Conservation (phyloP, 2,888 invertebrate genomes). For the Acleris literana region DNA sequence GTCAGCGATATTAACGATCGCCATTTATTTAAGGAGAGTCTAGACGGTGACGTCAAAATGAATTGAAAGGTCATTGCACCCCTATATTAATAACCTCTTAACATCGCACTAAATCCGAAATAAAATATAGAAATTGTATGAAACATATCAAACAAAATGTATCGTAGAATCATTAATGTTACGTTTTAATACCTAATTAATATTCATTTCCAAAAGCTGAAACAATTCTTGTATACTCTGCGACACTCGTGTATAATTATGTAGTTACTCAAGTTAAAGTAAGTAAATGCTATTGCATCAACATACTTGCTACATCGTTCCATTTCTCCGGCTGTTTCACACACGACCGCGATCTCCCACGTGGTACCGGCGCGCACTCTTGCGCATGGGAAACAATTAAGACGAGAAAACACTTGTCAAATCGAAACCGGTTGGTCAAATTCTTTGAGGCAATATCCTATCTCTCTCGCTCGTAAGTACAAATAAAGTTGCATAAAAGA, state of each 20-base stretch:
- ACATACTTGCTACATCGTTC: constrained; percentile 4
- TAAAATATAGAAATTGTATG: background rate
- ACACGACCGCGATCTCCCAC: constrained; percentile 10
- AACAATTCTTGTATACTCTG: too few relatives aligned
- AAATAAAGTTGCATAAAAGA: background rate
- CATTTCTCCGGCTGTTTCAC: constrained; percentile 20
- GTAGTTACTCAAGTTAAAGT: too few relatives aligned
- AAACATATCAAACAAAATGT: too few relatives aligned
- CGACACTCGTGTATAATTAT: too few relatives aligned
- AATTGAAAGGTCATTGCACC: background rate
- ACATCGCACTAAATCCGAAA: background rate
- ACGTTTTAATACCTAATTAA: too few relatives aligned
- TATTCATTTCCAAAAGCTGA: too few relatives aligned
- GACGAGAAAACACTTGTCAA: constrained; percentile 15
- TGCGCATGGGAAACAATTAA: constrained; percentile 30
- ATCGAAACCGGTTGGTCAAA: constrained; percentile 5
- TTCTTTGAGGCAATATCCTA: background rate
- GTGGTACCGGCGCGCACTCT: background rate
- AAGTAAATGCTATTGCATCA: background rate
- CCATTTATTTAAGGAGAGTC: constrained; percentile 17
- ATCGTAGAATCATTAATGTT: too few relatives aligned
- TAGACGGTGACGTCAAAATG: background rate
- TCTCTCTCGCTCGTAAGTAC: background rate
- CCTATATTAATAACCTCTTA: background rate
- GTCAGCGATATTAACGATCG: constrained; percentile 16